These are phyloP conservation scores for Eucera pruinosa DNA, from an alignment of 2,888 invertebrate species.

Conservation along the genomic window DNA sequence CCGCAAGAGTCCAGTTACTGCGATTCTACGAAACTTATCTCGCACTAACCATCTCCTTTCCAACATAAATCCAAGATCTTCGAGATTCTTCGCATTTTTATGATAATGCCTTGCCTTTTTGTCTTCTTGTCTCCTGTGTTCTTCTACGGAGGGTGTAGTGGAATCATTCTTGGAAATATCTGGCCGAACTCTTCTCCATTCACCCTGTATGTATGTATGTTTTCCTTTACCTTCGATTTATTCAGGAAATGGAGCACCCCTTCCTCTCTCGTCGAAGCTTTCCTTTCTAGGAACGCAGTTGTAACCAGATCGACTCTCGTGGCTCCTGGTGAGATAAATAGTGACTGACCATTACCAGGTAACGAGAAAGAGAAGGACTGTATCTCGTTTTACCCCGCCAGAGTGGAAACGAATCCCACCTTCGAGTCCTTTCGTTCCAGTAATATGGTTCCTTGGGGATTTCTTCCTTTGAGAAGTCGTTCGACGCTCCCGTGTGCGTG, in stretches of 20 bases:
- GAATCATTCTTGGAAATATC: conserved; percentile 53
- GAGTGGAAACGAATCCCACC: conserved; percentile 59
- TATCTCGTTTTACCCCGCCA: conserved; percentile 20
- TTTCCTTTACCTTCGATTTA: conserved; percentile 60
- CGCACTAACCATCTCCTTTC: conserved; percentile 46
- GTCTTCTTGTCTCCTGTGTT: conserved; percentile 44
- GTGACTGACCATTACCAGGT: conserved; percentile 73
- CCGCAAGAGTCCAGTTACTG: conserved; percentile 3
- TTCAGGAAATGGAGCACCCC: conserved; percentile 28
- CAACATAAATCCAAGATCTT: conserved; percentile 56
- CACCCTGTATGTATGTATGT: conserved; percentile 38
- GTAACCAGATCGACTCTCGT: conserved; percentile 57
- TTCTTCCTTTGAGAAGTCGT: conserved; percentile 66
- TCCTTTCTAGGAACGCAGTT: conserved; percentile 62
- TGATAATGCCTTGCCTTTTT: conserved; percentile 54
- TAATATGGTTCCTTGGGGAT: conserved; percentile 70
- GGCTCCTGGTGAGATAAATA: conserved; percentile 69
- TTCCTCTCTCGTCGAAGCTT: conserved; percentile 51
- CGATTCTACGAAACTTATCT: conserved; percentile 54
- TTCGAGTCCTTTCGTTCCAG: conserved; percentile 47
- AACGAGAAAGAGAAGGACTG: conserved; percentile 64
- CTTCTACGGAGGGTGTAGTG: conserved; percentile 16
- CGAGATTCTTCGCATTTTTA: conserved; percentile 63
- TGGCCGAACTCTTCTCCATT: conserved; percentile 34
- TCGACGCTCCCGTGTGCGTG: conserved; percentile 54